phyloP scores from a whole-genome alignment of 2,888 invertebrate species.

The Ennomos fuscantarius region DNA sequence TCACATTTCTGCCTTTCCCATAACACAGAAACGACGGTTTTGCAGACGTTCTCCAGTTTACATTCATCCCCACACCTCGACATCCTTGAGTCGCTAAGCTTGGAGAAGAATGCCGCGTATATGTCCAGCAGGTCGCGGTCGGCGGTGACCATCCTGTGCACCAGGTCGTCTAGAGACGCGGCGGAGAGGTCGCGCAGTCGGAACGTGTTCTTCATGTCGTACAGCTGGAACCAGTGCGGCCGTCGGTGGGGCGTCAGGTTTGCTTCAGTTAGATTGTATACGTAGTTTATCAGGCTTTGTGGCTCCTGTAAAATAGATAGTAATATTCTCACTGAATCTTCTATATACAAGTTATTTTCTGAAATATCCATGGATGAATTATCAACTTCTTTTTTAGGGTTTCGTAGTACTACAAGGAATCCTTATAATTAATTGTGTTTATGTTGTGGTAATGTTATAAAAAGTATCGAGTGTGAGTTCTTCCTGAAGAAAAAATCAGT shows the following conservation, averaged over 20 bases:
- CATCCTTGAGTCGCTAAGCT: constrained; percentile 78
- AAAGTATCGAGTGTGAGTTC: too few relatives aligned
- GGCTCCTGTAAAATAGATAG: constrained; percentile 80
- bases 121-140: constrained; percentile 73
- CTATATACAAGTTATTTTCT: too few relatives aligned
- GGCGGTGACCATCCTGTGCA: constrained; percentile 84
- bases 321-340: too few relatives aligned
- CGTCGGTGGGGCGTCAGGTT: constrained; percentile 83
- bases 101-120: constrained; percentile 84
- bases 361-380: too few relatives aligned
- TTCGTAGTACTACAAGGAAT: too few relatives aligned
- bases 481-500: too few relatives aligned
- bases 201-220: constrained; percentile 89
- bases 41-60: constrained; percentile 81
- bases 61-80: constrained; percentile 74
- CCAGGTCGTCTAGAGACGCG: constrained; percentile 85
- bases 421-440: too few relatives aligned
- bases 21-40: constrained; percentile 82
- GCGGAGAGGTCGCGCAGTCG: constrained; percentile 86
- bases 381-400: too few relatives aligned
- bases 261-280: constrained; percentile 90
- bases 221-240: constrained; percentile 91
- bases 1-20: constrained; percentile 74
- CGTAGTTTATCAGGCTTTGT: constrained; percentile 88
- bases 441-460: too few relatives aligned